Evolutionary conservation across 2,113 vertebrate genomes (phyloP).

Genomic region (Bubalus kerabau): DNA sequence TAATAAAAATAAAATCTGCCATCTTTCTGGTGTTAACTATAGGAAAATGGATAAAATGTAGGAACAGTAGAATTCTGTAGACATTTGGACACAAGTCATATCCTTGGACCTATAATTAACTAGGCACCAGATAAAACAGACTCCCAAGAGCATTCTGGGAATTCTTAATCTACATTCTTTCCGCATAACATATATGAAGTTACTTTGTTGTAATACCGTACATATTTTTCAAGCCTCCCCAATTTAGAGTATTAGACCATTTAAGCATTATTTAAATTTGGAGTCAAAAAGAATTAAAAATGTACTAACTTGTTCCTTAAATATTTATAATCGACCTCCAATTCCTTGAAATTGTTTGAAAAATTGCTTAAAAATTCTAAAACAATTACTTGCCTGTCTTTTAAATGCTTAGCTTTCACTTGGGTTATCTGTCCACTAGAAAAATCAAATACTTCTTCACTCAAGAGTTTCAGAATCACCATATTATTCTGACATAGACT

Average conservation of each 20-base stretch:
- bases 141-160: background rate
- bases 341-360: background rate
- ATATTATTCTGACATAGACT: constrained; percentile 99
- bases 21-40: background rate
- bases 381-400: constrained; percentile 91
- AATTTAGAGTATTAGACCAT: background rate
- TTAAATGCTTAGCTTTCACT: constrained; percentile 98
- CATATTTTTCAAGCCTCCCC: background rate
- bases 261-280: background rate
- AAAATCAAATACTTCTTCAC: constrained; percentile 99
- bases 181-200: background rate
- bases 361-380: background rate
- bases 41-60: background rate
- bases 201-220: background rate
- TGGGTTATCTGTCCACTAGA: constrained; percentile 99
- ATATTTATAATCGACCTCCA: background rate
- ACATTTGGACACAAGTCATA: background rate
- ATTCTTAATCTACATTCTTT: background rate
- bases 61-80: background rate
- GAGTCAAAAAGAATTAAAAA: background rate
- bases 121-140: background rate
- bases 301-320: background rate
- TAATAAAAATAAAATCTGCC: background rate
- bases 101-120: background rate
- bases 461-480: constrained; percentile 97